phyloP scores from a whole-genome alignment of 2,113 vertebrate species.

The Psilopogon haemacephalus region DNA sequence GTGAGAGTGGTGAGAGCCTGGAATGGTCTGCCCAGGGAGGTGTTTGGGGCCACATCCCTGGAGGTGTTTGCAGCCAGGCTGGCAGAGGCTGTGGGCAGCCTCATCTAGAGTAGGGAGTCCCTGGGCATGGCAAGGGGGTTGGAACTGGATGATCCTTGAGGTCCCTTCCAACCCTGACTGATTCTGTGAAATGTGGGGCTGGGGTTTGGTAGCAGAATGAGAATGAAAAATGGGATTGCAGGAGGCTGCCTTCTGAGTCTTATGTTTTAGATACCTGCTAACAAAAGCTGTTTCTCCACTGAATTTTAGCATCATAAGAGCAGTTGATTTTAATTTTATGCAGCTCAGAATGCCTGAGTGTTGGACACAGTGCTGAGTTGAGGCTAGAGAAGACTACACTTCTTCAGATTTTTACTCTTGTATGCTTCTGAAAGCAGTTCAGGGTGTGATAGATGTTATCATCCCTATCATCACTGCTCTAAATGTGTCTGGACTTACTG shows the following conservation, averaged over 20 bases:
- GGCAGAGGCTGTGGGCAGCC: too few species aligned
- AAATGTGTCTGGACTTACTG: background rate
- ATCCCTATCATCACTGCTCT: background rate
- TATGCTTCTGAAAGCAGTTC: accelerated
- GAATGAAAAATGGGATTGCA: background rate
- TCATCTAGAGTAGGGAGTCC: too few species aligned
- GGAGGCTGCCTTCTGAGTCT: background rate
- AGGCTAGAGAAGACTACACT: background rate
- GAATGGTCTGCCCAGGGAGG: too few species aligned
- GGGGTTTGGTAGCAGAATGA: background rate
- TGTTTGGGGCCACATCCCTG: too few species aligned
- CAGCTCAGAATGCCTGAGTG: background rate
- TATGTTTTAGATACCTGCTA: background rate
- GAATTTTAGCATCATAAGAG: background rate
- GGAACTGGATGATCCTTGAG: too few species aligned
- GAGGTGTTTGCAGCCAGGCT: too few species aligned
- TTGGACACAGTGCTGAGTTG: background rate
- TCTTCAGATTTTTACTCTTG: background rate
- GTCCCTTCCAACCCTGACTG: too few species aligned
- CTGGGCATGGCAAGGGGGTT: too few species aligned
- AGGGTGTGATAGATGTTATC: background rate
- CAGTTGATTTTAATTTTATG: background rate
- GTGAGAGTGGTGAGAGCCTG: too few species aligned
- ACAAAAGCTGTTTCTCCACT: background rate
- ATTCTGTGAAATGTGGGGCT: background rate